These are phyloP conservation scores for Pterophyllum scalare DNA, from an alignment of 2,113 vertebrate species.

Conservation along the genomic window DNA sequence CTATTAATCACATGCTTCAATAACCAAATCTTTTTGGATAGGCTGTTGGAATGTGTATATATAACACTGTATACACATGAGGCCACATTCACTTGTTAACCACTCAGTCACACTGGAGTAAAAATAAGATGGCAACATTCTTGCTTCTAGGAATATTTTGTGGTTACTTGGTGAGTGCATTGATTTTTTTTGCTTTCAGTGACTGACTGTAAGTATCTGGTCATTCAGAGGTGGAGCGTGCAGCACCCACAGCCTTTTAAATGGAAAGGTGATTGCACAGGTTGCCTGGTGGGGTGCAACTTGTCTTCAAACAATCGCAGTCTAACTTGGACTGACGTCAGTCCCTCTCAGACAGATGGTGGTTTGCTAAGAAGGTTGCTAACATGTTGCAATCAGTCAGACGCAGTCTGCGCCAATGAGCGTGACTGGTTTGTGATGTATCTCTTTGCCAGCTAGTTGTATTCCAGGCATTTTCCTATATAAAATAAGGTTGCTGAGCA, in stretches of 20 bases:
- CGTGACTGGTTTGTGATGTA: rapidly evolving
- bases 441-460: background rate
- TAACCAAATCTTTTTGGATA: background rate
- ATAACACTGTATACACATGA: background rate
- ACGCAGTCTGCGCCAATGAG: background rate
- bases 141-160: background rate
- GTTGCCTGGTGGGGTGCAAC: background rate
- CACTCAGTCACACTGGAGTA: background rate
- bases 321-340: background rate
- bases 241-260: background rate
- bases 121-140: background rate
- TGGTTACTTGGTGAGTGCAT: background rate
- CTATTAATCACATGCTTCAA: background rate
- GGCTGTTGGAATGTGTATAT: background rate
- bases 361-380: background rate
- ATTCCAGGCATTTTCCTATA: background rate
- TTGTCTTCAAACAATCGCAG: background rate
- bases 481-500: background rate
- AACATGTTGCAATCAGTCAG: too few species aligned
- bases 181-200: background rate
- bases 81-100: background rate
- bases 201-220: too few species aligned
- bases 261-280: rapidly evolving
- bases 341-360: background rate
- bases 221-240: too few species aligned